phyloP scores from a whole-genome alignment of 2,113 vertebrate genomes.

The Symphodus melops region DNA sequence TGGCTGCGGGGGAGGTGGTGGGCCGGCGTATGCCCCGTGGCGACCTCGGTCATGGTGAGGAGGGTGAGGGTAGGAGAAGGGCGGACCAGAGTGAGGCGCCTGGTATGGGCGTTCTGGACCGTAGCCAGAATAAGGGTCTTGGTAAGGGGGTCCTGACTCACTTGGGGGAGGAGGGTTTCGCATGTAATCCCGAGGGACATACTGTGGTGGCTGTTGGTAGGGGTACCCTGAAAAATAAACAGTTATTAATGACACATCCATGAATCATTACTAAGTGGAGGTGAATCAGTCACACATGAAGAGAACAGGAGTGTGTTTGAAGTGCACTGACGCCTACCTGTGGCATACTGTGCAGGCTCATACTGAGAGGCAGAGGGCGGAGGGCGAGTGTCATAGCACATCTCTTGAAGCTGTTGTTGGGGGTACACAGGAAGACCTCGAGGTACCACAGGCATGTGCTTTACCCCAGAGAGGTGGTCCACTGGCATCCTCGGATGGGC shows the following conservation, averaged over 20 bases:
- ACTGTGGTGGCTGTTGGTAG: constrained; percentile 89
- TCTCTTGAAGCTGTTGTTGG: constrained; percentile 85
- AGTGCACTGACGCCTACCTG: constrained; percentile 80
- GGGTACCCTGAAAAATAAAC: constrained; percentile 85
- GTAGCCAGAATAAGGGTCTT: constrained; percentile 89
- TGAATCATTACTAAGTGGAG: not conserved
- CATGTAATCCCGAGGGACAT: constrained; percentile 87
- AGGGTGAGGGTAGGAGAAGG: constrained; percentile 90
- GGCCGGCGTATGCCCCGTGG: constrained; percentile 82
- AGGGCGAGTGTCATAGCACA: constrained; percentile 90
- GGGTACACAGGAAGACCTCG: constrained; percentile 90
- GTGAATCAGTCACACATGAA: not conserved
- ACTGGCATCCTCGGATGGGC: constrained; percentile 83
- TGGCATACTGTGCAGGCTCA: constrained; percentile 88
- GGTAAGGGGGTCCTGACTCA: constrained; percentile 89
- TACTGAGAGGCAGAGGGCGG: constrained; percentile 89
- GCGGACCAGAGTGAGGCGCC: constrained; percentile 83
- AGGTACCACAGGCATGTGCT: constrained; percentile 89
- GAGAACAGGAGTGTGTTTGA: too few relatives aligned
- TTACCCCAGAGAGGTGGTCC: constrained; percentile 89
- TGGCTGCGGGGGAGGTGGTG: constrained; percentile 88
- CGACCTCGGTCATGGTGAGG: constrained; percentile 90
- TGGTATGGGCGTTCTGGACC: constrained; percentile 91
- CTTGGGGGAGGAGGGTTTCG: constrained; percentile 80
- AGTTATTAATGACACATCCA: not conserved